Base-by-base conservation (phyloP, 2,888 invertebrate species). In the Melieria crassipennis region DNA sequence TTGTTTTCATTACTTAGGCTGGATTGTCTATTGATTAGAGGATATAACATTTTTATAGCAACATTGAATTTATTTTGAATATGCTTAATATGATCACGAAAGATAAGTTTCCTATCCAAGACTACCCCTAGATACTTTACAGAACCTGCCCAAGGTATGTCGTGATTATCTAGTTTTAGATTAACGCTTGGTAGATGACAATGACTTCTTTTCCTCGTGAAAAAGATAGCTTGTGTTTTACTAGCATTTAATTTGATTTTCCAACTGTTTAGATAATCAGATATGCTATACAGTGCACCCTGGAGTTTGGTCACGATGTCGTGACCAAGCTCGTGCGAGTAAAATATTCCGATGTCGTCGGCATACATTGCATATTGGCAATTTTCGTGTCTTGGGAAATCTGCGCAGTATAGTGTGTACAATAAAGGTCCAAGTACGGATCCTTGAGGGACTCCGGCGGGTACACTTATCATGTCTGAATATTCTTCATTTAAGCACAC, bases 151-250 rank as follows among this genome's bases (percentile, higher is more conserved):
- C 45, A 56, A 48, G 48, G 10, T 48, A 30, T 68, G 16, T 47
- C 16, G 30, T 50, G 30, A 46, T 16, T 69, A 13, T 13, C 10
- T 43, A 61, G 10, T 42, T 60, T 67, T 52, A 64, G 30, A 11
- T 30, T 58, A 10, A 43, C 60, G 48, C 58, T 66, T 6, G 58
- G 58, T 52, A 58, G 11, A 48, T 67, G 50, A n/a, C 50, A 67
- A 66, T 55, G 46, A 66, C 65, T 65, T 60, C 16, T 67, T 60
- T 60, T 60, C 13, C 42, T 60, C 7, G 60, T 60, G 52, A 61
- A 68, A 68, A 61, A 68, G 61, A 61, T 52, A 45, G 42, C 64
- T 64, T 67, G 58, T 55, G 60, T 67, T 67, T 67, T 67, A 10
- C 43, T 47, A 60, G 50, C 48, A 42, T 60, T 67, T 6, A 67